Evolutionary conservation across 2,888 invertebrate genomes (phyloP), one percentile per base, ranked within the genome.

Genomic region (Drosophila percnosoma): DNA sequence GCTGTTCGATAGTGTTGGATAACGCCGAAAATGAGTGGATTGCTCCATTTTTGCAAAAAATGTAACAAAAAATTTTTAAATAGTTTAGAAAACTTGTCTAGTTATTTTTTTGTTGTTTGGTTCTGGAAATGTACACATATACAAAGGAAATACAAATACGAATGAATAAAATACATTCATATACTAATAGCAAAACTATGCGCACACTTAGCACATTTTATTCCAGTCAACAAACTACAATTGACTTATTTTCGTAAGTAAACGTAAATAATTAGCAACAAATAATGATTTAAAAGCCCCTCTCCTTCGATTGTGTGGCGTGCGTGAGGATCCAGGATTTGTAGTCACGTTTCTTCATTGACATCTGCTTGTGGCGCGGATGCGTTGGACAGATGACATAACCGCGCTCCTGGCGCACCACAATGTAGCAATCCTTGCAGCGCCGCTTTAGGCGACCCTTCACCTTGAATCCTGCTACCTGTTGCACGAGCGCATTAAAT

Each of bases 361-460:
- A 93, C 95, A 96, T 96, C 93, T 97, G 97, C 90, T 98, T 98
- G 91, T 98, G 98, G 42, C 97, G 94, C 29, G 96, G 96, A 90
- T 95, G 95, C 34, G 95, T 95, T 64, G 95, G 95, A 83, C 98
- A 98, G 78, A 96, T 95, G 49, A 97, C 95, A 92, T 95, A 96
- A 81, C 95, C 90, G 68, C 96, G 94, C 79, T 96, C 95, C 82
- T 96, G 94, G 65, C 96, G 93, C 51, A 94, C 93, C 15, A 96
- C 95, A 87, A 96, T 94, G 86, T 96, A 96, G 91, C 98, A 98
- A 86, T 96, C 96, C 92, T 95, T 96, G 90, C 98, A 98, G 48
- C 98, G 95, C 63, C 95, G 94, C 67, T 94, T 94, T 36, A 97
- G 93, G 21, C 92, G 92, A 7, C 96, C 96, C 90, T 95, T 96